These are phyloP conservation scores for Zoanthus sansibaricus DNA, from an alignment of 92 coral and sea anemone species.

Conservation along the genomic window DNA sequence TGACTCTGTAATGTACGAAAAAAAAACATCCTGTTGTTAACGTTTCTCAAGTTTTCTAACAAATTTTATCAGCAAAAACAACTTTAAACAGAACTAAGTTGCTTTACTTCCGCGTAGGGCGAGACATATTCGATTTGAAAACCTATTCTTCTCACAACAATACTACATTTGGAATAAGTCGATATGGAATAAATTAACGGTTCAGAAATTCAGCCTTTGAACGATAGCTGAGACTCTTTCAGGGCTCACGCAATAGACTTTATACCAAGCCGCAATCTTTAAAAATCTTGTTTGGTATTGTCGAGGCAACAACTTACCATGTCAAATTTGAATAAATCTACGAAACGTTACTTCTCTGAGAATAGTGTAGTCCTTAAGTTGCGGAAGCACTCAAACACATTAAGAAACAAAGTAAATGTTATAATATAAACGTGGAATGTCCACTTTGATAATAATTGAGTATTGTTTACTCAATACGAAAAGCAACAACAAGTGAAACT, in stretches of 20 bases:
- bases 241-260: background rate
- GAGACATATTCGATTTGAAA: background rate
- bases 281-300: background rate
- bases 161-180: background rate
- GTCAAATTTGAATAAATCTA: background rate
- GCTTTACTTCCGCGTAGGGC: background rate
- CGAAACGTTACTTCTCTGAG: background rate
- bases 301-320: background rate
- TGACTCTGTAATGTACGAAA: too few species aligned
- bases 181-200: background rate
- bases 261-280: background rate
- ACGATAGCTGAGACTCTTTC: background rate
- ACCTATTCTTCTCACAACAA: background rate
- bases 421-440: background rate
- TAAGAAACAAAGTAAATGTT: background rate
- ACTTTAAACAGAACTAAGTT: background rate
- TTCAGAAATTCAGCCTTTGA: background rate
- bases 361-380: background rate
- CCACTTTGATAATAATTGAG: too few species aligned
- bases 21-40: background rate
- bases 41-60: background rate
- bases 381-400: background rate
- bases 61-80: background rate
- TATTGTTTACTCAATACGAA: background rate
- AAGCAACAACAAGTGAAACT: conserved; percentile 3